Percentiles rank a stretch among this genome's conserved stretches.
phyloP scores from a whole-genome alignment of 2,888 invertebrate species.

The Galeruca laticollis region DNA sequence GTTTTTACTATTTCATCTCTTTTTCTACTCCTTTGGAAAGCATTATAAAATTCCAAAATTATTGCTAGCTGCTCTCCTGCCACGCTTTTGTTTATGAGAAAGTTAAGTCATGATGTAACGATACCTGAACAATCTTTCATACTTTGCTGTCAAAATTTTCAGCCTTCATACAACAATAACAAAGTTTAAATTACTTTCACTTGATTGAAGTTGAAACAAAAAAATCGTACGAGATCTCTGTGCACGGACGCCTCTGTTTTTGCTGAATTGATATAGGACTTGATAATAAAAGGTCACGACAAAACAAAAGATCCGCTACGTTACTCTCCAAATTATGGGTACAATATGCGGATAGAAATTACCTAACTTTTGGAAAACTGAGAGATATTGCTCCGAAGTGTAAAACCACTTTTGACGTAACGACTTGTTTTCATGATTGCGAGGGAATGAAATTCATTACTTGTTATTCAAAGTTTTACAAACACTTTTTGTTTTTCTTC shows the following conservation, averaged over 20 bases:
- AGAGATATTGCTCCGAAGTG: background rate
- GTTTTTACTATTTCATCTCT: too few relatives aligned
- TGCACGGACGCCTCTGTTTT: background rate
- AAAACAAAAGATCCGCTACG: background rate
- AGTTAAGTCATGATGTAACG: too few relatives aligned
- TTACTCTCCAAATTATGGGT: constrained; percentile 3
- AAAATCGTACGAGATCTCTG: background rate
- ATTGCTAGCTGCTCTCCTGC: too few relatives aligned
- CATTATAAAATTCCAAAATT: too few relatives aligned
- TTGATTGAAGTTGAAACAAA: background rate
- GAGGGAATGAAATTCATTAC: constrained; percentile 6
- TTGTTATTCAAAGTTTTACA: background rate
- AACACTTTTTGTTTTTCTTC: constrained; percentile 3
- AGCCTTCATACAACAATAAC: background rate
- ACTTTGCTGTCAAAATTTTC: too few relatives aligned
- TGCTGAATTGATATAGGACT: background rate
- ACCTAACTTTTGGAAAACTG: constrained; percentile 6
- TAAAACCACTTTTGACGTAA: background rate
- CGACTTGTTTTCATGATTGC: constrained; percentile 13
- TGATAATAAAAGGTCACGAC: background rate
- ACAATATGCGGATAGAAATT: background rate
- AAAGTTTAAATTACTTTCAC: background rate
- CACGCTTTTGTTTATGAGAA: too few relatives aligned
- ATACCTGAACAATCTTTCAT: too few relatives aligned
- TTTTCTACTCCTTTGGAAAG: too few relatives aligned